Evolutionary conservation across 2,113 vertebrate species (phyloP), one percentile per base, ranked within the genome.

Genomic region (Henicopernis longicauda): DNA sequence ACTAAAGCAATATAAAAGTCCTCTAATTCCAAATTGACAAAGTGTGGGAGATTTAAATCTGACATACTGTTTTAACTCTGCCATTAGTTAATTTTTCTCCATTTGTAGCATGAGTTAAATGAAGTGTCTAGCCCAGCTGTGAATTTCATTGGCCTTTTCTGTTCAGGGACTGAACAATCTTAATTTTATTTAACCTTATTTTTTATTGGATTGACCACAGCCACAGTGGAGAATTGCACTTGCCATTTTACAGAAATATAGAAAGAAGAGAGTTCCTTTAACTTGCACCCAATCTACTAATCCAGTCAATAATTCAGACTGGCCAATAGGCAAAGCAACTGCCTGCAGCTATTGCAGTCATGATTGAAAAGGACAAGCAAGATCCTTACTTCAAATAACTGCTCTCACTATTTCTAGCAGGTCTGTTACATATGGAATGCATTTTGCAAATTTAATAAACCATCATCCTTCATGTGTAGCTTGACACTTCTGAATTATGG

Each of bases 371-470:
- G 50, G 63, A 89, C 76, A 96, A 88, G 81, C 59, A 94, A 92
- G 82, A 92, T 86, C 45, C 58, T 90, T 94, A 27, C 58, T 91
- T 96, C 67, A 90, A 90, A 83, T 85, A 92, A 73, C 36, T 73
- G n/a, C 44, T 83, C 67, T 83, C 45, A 44, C 62, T 92, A 17
- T 78, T 94, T 94, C 79, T 36, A 88, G 55, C 32, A 55, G 26
- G 17, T 69, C 47, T 86, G 31, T 90, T 93, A 82, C 95, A 96
- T 90, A 92, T 83, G 81, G 93, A 94, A 94, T 86, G 79, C 34
- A 81, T 95, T 96, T 93, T 90, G n/a, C 93, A 96, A 96, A 88
- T 83, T 58, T 90, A 94, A 93, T 96, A 93, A 97, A 70, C 69
- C 42, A 22, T 80, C 74, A 92, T 88, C 85, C 25, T 93, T 85